Conservation (phyloP, 2,797 vertebrate genomes). For the Triplophysa bombifrons region DNA sequence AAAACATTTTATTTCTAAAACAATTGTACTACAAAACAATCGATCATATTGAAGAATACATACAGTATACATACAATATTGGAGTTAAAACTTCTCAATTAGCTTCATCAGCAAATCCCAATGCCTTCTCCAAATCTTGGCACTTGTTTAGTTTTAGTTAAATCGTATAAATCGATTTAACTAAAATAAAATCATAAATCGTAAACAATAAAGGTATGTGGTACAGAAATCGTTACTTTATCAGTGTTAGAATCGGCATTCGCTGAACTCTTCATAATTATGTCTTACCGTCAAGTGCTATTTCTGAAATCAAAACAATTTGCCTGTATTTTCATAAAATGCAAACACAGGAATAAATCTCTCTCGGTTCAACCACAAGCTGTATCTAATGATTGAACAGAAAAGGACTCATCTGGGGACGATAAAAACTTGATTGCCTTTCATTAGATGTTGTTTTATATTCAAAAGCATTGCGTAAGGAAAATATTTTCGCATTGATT, state of each 20-base stretch:
- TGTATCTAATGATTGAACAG: constrained; percentile 28
- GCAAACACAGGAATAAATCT: constrained; percentile 16
- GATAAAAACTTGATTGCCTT: constrained; percentile 75
- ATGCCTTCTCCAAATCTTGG: not conserved
- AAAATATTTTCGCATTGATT: constrained; percentile 24
- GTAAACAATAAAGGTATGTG: constrained; percentile 3
- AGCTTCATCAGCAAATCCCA: not conserved
- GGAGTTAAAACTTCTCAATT: not conserved
- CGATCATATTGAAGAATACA: too few relatives aligned
- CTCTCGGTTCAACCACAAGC: constrained; percentile 14
- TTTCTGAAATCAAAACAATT: constrained; percentile 40
- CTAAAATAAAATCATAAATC: too few relatives aligned
- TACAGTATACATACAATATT: too few relatives aligned
- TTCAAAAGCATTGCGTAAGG: constrained; percentile 60
- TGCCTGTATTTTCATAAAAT: constrained; percentile 9
- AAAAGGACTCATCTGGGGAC: constrained; percentile 60
- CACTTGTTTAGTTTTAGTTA: not conserved
- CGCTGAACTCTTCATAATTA: constrained; percentile 39
- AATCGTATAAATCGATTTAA: too few relatives aligned
- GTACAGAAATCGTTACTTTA: constrained; percentile 25
- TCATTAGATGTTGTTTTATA: constrained; percentile 71
- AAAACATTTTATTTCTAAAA: too few relatives aligned
- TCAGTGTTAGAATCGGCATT: constrained; percentile 14
- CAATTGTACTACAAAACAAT: too few relatives aligned
- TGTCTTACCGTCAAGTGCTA: constrained; percentile 20